Evolutionary conservation across 2,888 invertebrate species (phyloP).

Genomic region (Corbicula japonica): DNA sequence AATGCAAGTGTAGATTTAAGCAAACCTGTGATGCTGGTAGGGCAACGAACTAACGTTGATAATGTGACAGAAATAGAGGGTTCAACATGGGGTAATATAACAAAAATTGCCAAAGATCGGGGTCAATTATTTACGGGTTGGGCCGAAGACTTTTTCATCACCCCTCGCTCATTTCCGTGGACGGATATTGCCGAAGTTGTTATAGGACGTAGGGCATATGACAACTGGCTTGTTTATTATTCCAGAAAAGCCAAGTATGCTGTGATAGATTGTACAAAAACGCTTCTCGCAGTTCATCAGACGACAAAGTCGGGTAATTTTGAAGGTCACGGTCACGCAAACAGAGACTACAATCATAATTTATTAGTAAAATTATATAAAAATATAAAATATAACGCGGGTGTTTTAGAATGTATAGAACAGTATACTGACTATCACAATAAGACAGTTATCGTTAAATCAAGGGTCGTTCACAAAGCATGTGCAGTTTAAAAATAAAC

Average conservation of each 20-base stretch:
- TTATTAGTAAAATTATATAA: constrained; percentile 69
- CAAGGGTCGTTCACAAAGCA: constrained; percentile 36
- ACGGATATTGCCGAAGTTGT: constrained; percentile 78
- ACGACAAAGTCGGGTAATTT: constrained; percentile 78
- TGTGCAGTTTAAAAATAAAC: constrained; percentile 48
- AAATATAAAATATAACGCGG: constrained; percentile 70
- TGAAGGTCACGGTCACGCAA: constrained; percentile 72
- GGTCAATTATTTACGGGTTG: constrained; percentile 75
- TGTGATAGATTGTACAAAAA: constrained; percentile 77
- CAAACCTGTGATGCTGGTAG: constrained; percentile 69
- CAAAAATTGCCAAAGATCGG: constrained; percentile 60
- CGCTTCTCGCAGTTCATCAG: constrained; percentile 80
- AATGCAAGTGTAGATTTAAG: constrained; percentile 33
- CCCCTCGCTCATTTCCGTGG: constrained; percentile 77
- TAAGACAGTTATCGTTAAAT: constrained; percentile 14
- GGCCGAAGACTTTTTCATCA: constrained; percentile 81
- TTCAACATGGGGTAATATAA: constrained; percentile 58
- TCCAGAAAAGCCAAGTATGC: constrained; percentile 67
- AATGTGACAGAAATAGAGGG: constrained; percentile 72
- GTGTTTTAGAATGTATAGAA: constrained; percentile 72
- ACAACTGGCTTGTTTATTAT: constrained; percentile 81
- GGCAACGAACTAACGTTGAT: constrained; percentile 73
- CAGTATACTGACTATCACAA: constrained; percentile 50
- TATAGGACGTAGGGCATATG: constrained; percentile 81
- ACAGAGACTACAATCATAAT: constrained; percentile 75